Conservation (phyloP, 2,888 invertebrate genomes). For the Deilephila elpenor region DNA sequence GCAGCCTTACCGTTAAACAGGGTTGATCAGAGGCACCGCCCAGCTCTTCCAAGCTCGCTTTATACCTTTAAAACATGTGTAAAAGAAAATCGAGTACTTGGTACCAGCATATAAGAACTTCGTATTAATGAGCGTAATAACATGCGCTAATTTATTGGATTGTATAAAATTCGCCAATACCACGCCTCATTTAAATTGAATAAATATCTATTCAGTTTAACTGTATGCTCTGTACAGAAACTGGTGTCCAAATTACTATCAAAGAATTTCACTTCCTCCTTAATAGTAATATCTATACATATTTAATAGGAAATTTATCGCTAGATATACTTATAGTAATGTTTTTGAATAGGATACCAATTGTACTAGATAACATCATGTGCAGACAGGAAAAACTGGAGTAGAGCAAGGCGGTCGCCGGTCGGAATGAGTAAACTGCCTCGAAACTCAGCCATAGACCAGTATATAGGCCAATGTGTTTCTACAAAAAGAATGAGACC, state of each 20-base stretch:
- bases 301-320: no score
- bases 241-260: no score
- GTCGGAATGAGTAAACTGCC: not conserved
- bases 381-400: not conserved
- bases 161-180: no score
- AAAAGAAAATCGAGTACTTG: slow-evolving; percentile 17
- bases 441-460: not conserved
- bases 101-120: not conserved
- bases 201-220: no score
- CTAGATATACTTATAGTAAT: no score
- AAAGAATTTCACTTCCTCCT: no score
- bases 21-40: slow-evolving; percentile 43
- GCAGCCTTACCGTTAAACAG: slow-evolving; percentile 59
- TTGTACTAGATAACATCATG: not conserved
- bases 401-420: not conserved
- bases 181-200: no score
- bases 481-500: not conserved
- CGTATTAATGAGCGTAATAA: no score
- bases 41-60: slow-evolving; percentile 2
- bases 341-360: no score
- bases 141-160: no score
- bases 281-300: no score
- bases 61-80: not conserved
- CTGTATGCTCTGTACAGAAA: no score
- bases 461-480: not conserved